These are phyloP conservation scores for Drosophila lini DNA, from an alignment of 1,140 invertebrate genomes.

Conservation along the genomic window DNA sequence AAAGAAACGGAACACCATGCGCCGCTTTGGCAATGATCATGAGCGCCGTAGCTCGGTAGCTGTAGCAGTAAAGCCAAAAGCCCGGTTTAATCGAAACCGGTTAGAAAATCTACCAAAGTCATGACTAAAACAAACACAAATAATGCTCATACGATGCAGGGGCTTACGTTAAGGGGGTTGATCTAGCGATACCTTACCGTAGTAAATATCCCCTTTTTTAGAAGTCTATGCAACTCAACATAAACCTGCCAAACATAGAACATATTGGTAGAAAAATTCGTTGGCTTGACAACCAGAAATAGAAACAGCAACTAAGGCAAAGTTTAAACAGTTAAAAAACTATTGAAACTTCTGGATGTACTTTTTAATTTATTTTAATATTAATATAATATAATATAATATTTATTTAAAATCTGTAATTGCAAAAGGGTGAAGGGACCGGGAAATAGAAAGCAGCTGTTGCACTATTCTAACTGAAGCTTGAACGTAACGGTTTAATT, in stretches of 20 bases:
- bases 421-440: background rate
- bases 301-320: constrained; percentile 10
- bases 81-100: constrained; percentile 73
- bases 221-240: background rate
- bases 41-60: constrained; percentile 20
- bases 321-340: background rate
- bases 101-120: constrained; percentile 75
- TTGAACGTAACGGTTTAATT: constrained; percentile 29
- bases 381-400: no score
- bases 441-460: constrained; percentile 23
- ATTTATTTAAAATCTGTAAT: background rate
- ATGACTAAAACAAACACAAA: constrained; percentile 71
- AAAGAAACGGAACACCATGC: constrained; percentile 13
- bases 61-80: constrained; percentile 27
- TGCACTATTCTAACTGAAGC: constrained; percentile 13
- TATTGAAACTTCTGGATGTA: no score
- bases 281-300: constrained; percentile 26
- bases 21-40: constrained; percentile 63
- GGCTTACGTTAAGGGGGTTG: constrained; percentile 13
- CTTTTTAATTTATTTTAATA: background rate
- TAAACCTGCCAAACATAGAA: constrained; percentile 36
- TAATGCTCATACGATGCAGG: constrained; percentile 32
- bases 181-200: no score
- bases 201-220: no score
- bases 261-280: constrained; percentile 10